Conservation (phyloP, 92 coral and sea anemone species). For the Epizoanthus stellaris region DNA sequence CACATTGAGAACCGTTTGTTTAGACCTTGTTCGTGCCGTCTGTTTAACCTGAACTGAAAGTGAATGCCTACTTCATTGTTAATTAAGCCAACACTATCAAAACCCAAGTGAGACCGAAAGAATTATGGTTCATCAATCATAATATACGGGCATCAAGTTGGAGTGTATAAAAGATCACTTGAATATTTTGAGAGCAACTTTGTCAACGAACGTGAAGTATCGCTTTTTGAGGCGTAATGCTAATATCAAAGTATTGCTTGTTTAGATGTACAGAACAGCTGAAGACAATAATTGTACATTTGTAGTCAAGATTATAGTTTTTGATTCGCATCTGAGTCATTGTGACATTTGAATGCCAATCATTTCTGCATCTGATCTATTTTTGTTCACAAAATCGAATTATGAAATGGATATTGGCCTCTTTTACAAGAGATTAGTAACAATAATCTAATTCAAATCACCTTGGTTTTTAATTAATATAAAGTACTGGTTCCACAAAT, state of each 20-base stretch:
- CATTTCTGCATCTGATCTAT: background rate
- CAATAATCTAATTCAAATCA: background rate
- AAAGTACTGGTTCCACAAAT: background rate
- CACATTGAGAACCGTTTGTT: background rate
- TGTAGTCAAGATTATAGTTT: background rate
- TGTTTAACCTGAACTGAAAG: background rate
- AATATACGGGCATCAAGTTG: no score
- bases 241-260: background rate
- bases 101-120: background rate
- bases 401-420: slow-evolving; percentile 2
- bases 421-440: background rate
- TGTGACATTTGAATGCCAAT: slow-evolving; percentile 20
- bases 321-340: slow-evolving; percentile 6
- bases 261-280: slow-evolving; percentile 1
- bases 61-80: background rate
- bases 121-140: background rate
- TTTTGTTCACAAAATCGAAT: slow-evolving; percentile 2
- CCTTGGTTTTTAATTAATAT: background rate
- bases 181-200: no score
- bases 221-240: background rate
- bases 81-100: no score
- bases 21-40: background rate
- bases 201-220: no score
- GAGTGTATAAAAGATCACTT: no score
- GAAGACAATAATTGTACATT: background rate